phyloP scores from a whole-genome alignment of 2,113 vertebrate species.

The Sclerurus mexicanus region DNA sequence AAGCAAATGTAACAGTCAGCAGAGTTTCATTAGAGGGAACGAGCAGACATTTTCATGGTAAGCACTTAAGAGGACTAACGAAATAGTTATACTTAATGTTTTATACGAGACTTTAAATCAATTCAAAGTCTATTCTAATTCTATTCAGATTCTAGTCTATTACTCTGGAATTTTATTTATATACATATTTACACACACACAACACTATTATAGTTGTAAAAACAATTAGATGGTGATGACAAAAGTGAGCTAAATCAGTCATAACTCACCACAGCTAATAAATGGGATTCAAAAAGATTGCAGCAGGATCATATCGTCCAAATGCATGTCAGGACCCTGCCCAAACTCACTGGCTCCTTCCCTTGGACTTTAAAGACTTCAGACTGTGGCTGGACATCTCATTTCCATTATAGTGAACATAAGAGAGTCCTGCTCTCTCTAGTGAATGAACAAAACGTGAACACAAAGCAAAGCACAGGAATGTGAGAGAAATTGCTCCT shows the following conservation, averaged over 20 bases:
- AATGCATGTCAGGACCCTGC: not conserved
- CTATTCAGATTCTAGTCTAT: not conserved
- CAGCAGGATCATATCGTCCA: not conserved
- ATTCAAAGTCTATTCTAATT: not conserved
- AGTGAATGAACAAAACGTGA: not conserved
- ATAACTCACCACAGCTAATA: not conserved
- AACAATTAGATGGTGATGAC: not conserved
- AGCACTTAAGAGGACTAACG: not conserved
- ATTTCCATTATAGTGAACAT: not conserved
- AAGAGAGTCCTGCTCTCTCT: not conserved
- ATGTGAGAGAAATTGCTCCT: not conserved
- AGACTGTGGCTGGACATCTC: fast-evolving
- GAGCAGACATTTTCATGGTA: not conserved
- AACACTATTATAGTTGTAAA: not conserved
- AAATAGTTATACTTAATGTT: not conserved
- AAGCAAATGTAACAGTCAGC: not conserved
- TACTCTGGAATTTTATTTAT: not conserved
- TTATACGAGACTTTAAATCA: not conserved
- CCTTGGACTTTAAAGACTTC: not conserved
- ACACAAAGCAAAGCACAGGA: not conserved
- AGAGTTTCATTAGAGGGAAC: not conserved
- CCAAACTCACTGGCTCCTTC: not conserved
- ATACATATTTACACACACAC: not conserved
- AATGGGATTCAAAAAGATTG: not conserved
- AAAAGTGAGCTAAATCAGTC: not conserved